phyloP scores from a whole-genome alignment of 2,113 vertebrate genomes.

The Hyaena hyaena region DNA sequence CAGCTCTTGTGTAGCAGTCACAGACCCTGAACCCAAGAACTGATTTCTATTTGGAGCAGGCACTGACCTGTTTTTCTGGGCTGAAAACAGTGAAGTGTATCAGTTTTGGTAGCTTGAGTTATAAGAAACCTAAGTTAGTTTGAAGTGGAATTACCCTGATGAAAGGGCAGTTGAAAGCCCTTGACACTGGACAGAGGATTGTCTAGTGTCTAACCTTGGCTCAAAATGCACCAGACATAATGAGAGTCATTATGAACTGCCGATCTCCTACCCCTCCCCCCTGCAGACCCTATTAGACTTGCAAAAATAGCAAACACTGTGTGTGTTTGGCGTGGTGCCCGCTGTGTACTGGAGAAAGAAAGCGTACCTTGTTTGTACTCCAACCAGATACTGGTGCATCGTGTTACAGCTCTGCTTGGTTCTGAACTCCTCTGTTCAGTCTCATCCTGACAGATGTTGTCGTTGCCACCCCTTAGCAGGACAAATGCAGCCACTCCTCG shows the following conservation, averaged over 20 bases:
- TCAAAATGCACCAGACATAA: conserved; percentile 70
- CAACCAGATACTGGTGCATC: conserved; percentile 71
- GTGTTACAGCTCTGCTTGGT: conserved; percentile 62
- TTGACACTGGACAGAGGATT: conserved; percentile 78
- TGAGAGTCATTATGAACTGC: conserved; percentile 79
- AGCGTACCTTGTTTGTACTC: conserved; percentile 75
- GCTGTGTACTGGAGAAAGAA: conserved; percentile 72
- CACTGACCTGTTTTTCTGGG: conserved; percentile 58
- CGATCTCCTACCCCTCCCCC: conserved; percentile 71
- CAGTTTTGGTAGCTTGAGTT: conserved; percentile 67
- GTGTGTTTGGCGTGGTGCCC: conserved; percentile 72
- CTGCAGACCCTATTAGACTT: conserved; percentile 73
- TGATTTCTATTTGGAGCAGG: conserved; percentile 36
- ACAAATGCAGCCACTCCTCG: conserved; percentile 55
- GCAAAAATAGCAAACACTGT: conserved; percentile 74
- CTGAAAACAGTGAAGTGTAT: conserved; percentile 66
- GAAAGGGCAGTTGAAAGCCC: conserved; percentile 78
- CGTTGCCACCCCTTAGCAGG: conserved; percentile 60
- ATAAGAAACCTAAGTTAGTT: conserved; percentile 76
- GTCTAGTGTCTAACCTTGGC: conserved; percentile 78
- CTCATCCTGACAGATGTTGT: conserved; percentile 70
- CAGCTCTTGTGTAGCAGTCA: not conserved
- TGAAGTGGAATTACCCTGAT: conserved; percentile 79
- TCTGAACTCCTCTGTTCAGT: conserved; percentile 66
- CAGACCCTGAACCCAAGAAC: not conserved